A percentile compares a stretch with the other conserved stretches of the same genome.
These are phyloP conservation scores for Apis laboriosa DNA, from an alignment of 1,140 invertebrate species.

Conservation along the genomic window DNA sequence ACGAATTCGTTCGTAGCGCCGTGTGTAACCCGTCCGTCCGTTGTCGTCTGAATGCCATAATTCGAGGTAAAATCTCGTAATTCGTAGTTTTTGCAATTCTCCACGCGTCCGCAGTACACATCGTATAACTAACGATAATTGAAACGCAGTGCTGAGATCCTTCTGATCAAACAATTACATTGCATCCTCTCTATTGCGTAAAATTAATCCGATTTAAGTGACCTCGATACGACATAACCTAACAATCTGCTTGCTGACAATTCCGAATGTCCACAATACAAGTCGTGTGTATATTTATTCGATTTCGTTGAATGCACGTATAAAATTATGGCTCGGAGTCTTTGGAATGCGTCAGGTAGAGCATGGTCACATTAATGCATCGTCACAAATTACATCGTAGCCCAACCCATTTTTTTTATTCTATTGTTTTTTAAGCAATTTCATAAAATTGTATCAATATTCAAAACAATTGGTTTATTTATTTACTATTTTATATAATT, in stretches of 20 bases:
- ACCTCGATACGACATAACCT: constrained; percentile 75
- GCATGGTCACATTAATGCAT: constrained; percentile 22
- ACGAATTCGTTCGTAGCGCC: constrained; percentile 69
- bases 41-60: constrained; percentile 64
- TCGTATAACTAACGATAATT: constrained; percentile 51
- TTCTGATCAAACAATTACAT: constrained; percentile 66
- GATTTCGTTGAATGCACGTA: constrained; percentile 4
- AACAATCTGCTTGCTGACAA: constrained; percentile 23
- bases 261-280: constrained; percentile 16
- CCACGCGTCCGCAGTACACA: constrained; percentile 72
- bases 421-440: background rate
- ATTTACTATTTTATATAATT: background rate
- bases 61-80: constrained; percentile 71
- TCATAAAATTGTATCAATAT: constrained; percentile 8
- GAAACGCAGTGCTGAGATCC: constrained; percentile 42
- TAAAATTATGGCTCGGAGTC: constrained; percentile 18
- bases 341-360: constrained; percentile 36
- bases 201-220: constrained; percentile 80
- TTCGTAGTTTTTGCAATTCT: constrained; percentile 67
- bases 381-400: constrained; percentile 17
- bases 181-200: constrained; percentile 75
- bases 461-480: background rate
- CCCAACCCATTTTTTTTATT: constrained; percentile 41
- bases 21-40: constrained; percentile 64
- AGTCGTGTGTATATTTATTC: background rate